Evolutionary conservation across 64 coral and sea anemone genomes (phyloP), one percentile per base, ranked within the genome.

Genomic region (Acropora yongei): DNA sequence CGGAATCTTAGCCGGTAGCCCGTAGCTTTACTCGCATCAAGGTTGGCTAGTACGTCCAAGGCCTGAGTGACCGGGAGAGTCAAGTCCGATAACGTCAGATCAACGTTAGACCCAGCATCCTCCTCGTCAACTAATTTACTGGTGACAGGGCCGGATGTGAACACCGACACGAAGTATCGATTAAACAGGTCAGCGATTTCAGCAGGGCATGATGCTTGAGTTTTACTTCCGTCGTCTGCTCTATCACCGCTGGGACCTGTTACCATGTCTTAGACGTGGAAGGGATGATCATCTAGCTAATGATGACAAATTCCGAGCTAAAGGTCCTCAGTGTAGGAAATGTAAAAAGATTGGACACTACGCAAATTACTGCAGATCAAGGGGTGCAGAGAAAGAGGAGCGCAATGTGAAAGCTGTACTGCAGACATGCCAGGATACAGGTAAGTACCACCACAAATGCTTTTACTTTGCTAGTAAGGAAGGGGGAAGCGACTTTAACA

Each of bases 141-240:
- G 61, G 49, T 82, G 40, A 1, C 71, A 30, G 40, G 86, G 49
- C 72, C 77, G 18, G 89, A 80, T 19, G 46, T 18, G 30, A 92
- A 92, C 65, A 93, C 91, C 14, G 92, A 93, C 41, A 69, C 65
- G 39, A 89, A 89, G 42, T 89, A 94, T 8, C 18, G 17, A 66
- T 94, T 89, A 20, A 94, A 94, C 65, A 94, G 41, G 55, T 89
- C 51, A 13, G 72, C 87, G 3, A 89, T 84, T 44, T 44, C 61
- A 66, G 61, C 61, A 66, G 61, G 61, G 8, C 9, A 13, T 66
- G 61, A 66, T 66, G 8, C 61, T 13, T 66, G 61, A 66, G 17
- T 66, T 66, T 14, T 66, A 17, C 61, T 66, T 66, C 61, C 14
- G 61, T 66, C 61, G 61, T 20, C 86, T 78, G 45, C n/a, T 72